Evolutionary conservation across 2,888 invertebrate species (phyloP).

Genomic region (Cheilosia scutellata): DNA sequence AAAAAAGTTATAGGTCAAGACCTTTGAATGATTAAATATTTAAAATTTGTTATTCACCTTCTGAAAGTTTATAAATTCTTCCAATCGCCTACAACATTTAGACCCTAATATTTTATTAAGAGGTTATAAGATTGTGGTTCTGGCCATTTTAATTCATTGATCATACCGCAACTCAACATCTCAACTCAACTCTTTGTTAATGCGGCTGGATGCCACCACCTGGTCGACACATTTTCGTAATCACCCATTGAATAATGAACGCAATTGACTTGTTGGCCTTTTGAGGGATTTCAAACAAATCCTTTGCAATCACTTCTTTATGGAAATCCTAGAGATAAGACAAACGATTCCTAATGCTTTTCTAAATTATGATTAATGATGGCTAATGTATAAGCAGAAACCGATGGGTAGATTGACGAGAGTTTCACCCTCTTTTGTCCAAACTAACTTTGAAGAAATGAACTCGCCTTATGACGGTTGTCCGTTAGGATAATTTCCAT

Average conservation of each 20-base stretch:
- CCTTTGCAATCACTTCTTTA: constrained; percentile 12
- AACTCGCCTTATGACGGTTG: constrained; percentile 44
- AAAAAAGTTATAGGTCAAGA: too few relatives aligned
- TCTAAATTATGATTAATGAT: constrained; percentile 59
- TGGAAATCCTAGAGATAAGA: constrained; percentile 30
- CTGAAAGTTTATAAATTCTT: too few relatives aligned
- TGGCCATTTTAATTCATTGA: too few relatives aligned
- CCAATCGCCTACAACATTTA: too few relatives aligned
- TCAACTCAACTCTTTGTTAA: not conserved
- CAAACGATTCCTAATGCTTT: constrained; percentile 43
- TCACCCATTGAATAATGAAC: constrained; percentile 31
- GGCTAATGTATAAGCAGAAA: constrained; percentile 3
- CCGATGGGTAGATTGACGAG: not conserved
- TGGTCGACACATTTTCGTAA: not conserved
- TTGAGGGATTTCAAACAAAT: constrained; percentile 25
- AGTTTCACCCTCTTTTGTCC: not conserved
- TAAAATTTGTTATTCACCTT: too few relatives aligned
- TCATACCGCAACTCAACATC: not conserved
- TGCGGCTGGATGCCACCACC: not conserved
- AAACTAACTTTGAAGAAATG: constrained; percentile 25
- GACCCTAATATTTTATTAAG: too few relatives aligned
- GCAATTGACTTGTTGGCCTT: constrained; percentile 45
- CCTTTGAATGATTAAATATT: too few relatives aligned
- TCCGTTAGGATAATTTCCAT: constrained; percentile 34
- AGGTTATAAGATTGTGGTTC: not conserved